Evolutionary conservation across 2,888 invertebrate species (phyloP), one percentile per base, ranked within the genome.

Genomic region (Scelioninae gen. 2): DNA sequence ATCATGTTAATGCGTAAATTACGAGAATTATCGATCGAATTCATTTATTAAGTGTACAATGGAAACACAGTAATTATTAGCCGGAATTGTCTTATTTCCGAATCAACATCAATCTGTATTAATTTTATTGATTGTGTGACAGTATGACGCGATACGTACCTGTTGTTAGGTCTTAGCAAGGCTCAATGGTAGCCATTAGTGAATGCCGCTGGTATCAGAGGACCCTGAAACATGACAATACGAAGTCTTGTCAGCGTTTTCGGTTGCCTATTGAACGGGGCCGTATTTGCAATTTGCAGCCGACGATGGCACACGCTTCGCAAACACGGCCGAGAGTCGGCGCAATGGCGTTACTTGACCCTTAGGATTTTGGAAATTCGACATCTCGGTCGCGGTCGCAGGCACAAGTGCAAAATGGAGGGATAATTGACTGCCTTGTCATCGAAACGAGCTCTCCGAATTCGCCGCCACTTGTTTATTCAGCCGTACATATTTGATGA

Each of bases 121-220:
- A 63, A 74, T 73, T 61, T 69, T 64, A 74, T 65, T 70, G 64
- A 69, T 69, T 65, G 55, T 65, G 43, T 25, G 55, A 70, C 33
- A 61, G 55, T 67, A 61, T 53, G 58, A 65, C 60, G 52, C 55
- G 58, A 78, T 77, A 82, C 81, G 75, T 82, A 86, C 86, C 84
- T 84, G 83, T 82, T 84, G 81, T 84, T 84, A 83, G 82, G 81
- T 84, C 81, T 83, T 84, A 84, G 84, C 82, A 83, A 85, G 84
- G 86, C 86, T 94, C 93, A 94, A 92, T 96, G 96, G 91, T 96
- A 96, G 90, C 97, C 97, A 91, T 97, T 97, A 91, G 96, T 96
- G 90, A 96, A 97, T 90, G 96, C 96, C 90, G 96, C 96, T 89
- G 96, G 96, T 92, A 97, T 96, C 91, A 97, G 91, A 87, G 96